Percentiles rank a stretch among this genome's conserved stretches.
phyloP scores from a whole-genome alignment of 2,113 vertebrate genomes.

The Dinomys branickii region DNA sequence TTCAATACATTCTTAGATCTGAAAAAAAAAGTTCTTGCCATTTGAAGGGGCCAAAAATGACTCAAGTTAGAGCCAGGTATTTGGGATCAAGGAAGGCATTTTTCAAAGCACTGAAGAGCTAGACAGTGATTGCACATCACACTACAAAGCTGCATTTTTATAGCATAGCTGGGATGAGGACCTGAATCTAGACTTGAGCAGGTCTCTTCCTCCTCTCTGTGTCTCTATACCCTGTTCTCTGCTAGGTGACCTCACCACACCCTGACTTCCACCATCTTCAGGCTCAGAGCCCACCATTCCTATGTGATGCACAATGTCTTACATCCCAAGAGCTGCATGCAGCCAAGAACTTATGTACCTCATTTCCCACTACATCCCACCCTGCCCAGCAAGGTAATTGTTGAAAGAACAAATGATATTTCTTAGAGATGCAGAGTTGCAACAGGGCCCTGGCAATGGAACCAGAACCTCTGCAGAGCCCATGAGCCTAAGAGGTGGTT shows the following conservation, averaged over 20 bases:
- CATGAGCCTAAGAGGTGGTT: neutral
- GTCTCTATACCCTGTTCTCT: neutral
- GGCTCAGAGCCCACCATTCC: neutral
- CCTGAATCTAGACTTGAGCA: too few species aligned
- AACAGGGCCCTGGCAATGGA: neutral
- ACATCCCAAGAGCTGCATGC: too few species aligned
- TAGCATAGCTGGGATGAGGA: neutral
- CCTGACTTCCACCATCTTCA: neutral
- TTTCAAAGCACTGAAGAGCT: neutral
- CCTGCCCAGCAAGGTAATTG: neutral
- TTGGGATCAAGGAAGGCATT: neutral
- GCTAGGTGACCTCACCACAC: neutral
- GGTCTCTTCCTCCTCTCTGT: neutral
- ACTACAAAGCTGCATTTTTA: neutral
- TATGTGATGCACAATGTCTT: neutral
- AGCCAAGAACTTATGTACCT: neutral
- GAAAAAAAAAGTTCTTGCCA: neutral
- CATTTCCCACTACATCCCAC: neutral
- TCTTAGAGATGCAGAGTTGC: neutral
- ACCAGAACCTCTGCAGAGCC: neutral
- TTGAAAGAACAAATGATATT: neutral
- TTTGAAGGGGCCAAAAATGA: neutral
- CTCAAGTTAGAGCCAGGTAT: neutral
- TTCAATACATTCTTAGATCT: neutral
- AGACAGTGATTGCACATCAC: rapidly evolving